Evolutionary conservation across 1,140 invertebrate species (phyloP), one percentile per base, ranked within the genome.

Genomic region (Drosophila parvula): DNA sequence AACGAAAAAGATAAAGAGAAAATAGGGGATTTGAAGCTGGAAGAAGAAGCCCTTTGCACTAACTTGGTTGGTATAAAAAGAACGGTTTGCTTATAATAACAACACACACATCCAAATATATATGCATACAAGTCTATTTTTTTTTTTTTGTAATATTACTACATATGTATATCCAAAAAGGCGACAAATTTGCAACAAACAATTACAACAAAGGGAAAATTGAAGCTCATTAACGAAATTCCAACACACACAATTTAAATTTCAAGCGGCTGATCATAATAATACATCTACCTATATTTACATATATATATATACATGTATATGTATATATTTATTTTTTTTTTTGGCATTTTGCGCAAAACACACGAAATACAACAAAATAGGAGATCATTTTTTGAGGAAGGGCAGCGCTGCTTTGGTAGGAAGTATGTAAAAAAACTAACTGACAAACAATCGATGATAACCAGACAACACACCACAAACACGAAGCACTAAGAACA

Each of bases 31-130:
- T 62, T n/a, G 53, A 78, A 71, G 40, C 14, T 40, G 61, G 10
- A 40, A 45, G 38, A 11, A 36, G n/a, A 57, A 28, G 8, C 71
- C 73, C 60, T 74, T 79, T 79, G 79, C 62, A 62, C 76, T 82
- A 79, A 88, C 79, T 82, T 83, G 84, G 77, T 83, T 88, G 84
- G 84, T 80, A 89, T 74, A 73, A 88, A 88, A 83, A 70, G 58
- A 80, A 88, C 79, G 80, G 84, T 89, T 83, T 89, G 79, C 83
- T 79, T 88, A 79, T 82, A 75, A 86, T 88, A 88, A 79, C 74
- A 88, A 79, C 67, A 81, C 69, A 70, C 45, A 38, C 50, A 53
- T 53, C 50, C 50, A 38, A 36, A 36, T 38, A 67, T 43, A 48
- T 45, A 58, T 53, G 14, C 57, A 73, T 36, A 64, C 28, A 36